Conservation (phyloP, 2,113 vertebrate species). For the Gymnarchus niloticus region DNA sequence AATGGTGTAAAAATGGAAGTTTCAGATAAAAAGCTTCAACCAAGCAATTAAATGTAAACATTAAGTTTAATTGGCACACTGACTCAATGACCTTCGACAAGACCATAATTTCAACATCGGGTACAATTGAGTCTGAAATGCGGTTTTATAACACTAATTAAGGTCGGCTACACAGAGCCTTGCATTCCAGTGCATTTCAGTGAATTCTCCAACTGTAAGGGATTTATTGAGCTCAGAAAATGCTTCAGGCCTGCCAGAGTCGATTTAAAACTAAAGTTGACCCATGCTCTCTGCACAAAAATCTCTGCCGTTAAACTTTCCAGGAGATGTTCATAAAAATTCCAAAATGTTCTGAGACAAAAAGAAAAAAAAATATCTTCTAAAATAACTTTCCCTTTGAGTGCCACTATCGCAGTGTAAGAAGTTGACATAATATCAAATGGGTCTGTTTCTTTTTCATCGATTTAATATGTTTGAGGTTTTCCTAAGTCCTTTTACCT, state of each 20-base stretch:
- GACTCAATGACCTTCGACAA: not conserved
- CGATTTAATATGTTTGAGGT: slow-evolving; percentile 19
- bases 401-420: slow-evolving; percentile 11
- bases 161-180: not conserved
- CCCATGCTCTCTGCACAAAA: slow-evolving; percentile 36
- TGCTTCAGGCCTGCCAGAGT: slow-evolving; percentile 31
- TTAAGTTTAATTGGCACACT: not conserved
- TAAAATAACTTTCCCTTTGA: slow-evolving; percentile 11
- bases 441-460: slow-evolving; percentile 15
- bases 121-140: not conserved
- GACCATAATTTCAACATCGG: not conserved
- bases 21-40: not conserved
- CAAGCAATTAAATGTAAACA: not conserved
- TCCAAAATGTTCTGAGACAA: slow-evolving; percentile 1
- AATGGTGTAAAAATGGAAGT: not conserved
- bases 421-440: slow-evolving; percentile 14
- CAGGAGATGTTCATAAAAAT: not conserved
- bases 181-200: not conserved
- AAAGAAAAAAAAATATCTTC: not conserved
- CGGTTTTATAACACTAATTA: not conserved
- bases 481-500: slow-evolving; percentile 13
- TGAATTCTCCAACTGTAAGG: not conserved
- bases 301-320: slow-evolving; percentile 31
- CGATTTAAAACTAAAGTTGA: slow-evolving; percentile 40
- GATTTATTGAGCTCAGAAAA: slow-evolving; percentile 19